phyloP scores from a whole-genome alignment of 2,888 invertebrate species.

The Cloeon dipterum region DNA sequence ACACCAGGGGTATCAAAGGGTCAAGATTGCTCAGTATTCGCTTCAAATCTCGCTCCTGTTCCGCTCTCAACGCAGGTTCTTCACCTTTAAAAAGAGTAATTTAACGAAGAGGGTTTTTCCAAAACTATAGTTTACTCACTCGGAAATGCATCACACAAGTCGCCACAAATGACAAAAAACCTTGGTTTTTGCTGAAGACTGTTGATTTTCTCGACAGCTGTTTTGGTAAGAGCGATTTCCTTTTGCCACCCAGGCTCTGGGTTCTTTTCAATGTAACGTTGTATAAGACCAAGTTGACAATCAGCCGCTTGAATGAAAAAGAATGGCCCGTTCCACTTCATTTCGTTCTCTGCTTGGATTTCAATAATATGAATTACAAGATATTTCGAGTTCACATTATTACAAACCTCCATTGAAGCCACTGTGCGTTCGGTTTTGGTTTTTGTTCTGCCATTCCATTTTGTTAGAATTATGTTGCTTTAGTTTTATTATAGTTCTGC shows the following conservation, averaged over 20 bases:
- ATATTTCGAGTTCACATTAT: too few species aligned
- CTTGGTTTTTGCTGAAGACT: constrained; percentile 19
- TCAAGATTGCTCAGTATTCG: constrained; percentile 16
- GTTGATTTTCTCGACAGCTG: constrained; percentile 19
- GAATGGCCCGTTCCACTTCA: constrained; percentile 19
- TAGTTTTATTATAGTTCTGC: too few species aligned
- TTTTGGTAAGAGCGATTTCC: constrained; percentile 17
- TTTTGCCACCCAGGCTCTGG: constrained; percentile 16
- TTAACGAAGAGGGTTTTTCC: constrained; percentile 2
- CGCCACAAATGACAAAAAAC: constrained; percentile 24
- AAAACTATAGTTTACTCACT: constrained; percentile 11
- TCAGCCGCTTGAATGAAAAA: constrained; percentile 24
- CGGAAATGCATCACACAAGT: constrained; percentile 23
- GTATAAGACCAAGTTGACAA: constrained; percentile 23
- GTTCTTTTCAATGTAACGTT: constrained; percentile 13
- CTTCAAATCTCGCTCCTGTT: constrained; percentile 19
- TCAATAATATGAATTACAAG: too few species aligned
- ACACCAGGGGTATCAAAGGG: constrained; percentile 20
- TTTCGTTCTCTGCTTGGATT: constrained; percentile 12
- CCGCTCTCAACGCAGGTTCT: constrained; percentile 10
- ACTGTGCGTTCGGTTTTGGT: too few species aligned
- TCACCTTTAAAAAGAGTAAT: constrained; percentile 3
- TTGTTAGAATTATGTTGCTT: too few species aligned
- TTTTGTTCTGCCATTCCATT: too few species aligned
- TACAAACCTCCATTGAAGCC: too few species aligned